Evolutionary conservation across 2,888 invertebrate genomes (phyloP).

Genomic region (Gandaritis pyraliata): DNA sequence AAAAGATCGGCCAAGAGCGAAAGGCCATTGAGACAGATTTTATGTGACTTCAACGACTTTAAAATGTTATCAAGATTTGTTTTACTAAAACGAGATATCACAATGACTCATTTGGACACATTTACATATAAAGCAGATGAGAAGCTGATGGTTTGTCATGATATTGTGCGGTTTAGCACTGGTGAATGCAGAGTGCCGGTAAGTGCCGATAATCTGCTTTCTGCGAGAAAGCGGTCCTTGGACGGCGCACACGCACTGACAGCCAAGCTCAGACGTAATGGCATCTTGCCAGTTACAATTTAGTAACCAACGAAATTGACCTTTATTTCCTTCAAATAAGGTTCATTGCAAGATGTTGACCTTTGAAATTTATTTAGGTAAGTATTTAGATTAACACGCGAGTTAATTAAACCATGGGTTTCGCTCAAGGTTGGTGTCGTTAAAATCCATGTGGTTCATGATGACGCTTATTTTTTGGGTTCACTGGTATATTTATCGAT

Average conservation of each 20-base stretch:
- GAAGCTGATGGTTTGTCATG: neutral
- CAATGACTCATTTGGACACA: slow-evolving; percentile 50
- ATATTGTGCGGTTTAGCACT: neutral
- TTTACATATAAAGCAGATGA: slow-evolving; percentile 3
- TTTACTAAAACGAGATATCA: slow-evolving; percentile 33
- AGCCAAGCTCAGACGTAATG: slow-evolving; percentile 46
- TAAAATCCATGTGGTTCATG: slow-evolving; percentile 7
- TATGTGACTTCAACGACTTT: slow-evolving; percentile 29
- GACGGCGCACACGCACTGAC: slow-evolving; percentile 42
- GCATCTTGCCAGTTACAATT: slow-evolving; percentile 49
- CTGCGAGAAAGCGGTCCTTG: slow-evolving; percentile 12
- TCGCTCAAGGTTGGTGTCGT: slow-evolving; percentile 30
- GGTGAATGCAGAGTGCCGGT: neutral
- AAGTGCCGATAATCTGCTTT: slow-evolving; percentile 9
- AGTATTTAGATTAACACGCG: slow-evolving; percentile 28
- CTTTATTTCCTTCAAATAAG: slow-evolving; percentile 41
- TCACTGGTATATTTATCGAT: slow-evolving; percentile 11
- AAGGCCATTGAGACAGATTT: slow-evolving; percentile 26
- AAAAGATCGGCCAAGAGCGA: slow-evolving; percentile 26
- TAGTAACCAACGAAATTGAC: slow-evolving; percentile 42
- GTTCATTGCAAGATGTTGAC: slow-evolving; percentile 36
- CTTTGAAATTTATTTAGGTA: slow-evolving; percentile 35
- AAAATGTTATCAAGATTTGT: slow-evolving; percentile 31
- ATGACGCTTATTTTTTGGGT: slow-evolving; percentile 10
- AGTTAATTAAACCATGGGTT: slow-evolving; percentile 24